Conservation (phyloP, 1,140 invertebrate genomes). For the Nebria ingens region DNA sequence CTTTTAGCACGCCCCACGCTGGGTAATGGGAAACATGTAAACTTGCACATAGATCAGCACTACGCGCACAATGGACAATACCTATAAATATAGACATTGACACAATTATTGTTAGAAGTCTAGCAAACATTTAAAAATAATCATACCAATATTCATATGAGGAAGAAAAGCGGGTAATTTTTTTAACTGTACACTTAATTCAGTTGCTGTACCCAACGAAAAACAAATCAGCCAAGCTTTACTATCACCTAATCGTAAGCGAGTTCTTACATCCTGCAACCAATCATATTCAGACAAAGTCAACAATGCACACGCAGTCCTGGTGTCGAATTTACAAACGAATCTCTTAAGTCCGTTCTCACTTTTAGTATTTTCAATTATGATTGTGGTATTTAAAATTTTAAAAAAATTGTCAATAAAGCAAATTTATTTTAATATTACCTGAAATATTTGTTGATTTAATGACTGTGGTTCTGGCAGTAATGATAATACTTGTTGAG, state of each 20-base stretch:
- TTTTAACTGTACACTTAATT: slow-evolving; percentile 45
- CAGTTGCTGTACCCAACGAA: slow-evolving; percentile 41
- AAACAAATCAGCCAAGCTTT: slow-evolving; percentile 57
- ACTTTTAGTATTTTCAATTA: too few species aligned
- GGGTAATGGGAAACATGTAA: slow-evolving; percentile 52
- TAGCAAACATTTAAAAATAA: too few species aligned
- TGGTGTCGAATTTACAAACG: too few species aligned
- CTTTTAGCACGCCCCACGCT: slow-evolving; percentile 58
- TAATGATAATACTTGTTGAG: slow-evolving; percentile 42
- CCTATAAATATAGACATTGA: slow-evolving; percentile 29
- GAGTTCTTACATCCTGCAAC: slow-evolving; percentile 36
- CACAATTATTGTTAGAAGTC: background rate
- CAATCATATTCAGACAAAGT: slow-evolving; percentile 10
- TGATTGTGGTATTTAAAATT: too few species aligned
- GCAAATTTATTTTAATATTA: too few species aligned
- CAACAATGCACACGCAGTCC: too few species aligned
- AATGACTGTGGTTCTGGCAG: slow-evolving; percentile 43
- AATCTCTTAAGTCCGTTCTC: too few species aligned
- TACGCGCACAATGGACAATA: slow-evolving; percentile 50
- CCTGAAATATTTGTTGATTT: slow-evolving; percentile 39
- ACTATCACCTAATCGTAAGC: slow-evolving; percentile 30
- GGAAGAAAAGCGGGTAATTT: slow-evolving; percentile 49
- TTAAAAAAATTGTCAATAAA: too few species aligned
- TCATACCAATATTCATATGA: slow-evolving; percentile 45
- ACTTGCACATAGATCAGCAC: slow-evolving; percentile 41